Evolutionary conservation across 2,113 vertebrate species (phyloP), one percentile per base, ranked within the genome.

Genomic region (Apodemus sylvaticus): DNA sequence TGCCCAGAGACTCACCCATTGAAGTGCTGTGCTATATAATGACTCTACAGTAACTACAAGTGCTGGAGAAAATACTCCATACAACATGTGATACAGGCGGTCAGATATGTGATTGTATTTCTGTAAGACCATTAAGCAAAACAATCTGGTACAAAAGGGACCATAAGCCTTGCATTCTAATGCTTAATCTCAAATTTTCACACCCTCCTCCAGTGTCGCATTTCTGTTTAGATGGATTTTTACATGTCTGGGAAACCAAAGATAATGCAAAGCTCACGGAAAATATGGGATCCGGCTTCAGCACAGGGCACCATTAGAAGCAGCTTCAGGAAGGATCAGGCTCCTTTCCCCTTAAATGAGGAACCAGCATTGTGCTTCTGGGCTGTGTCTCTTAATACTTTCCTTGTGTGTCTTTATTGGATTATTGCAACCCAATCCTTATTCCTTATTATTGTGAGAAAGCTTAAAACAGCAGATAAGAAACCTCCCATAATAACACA

Each of bases 381-480:
- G 66, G 86, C 91, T 94, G 17, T 51, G 26, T 85, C 86, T 97
- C 93, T 92, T 94, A 96, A 92, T 74, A 51, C 85, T 77, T 87
- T 10, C 45, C 76, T 89, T 91, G 78, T 83, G 74, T 97, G 94
- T 51, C 7, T 66, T 95, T 94, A 97, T 17, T 97, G 92, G 94
- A 96, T 96, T 96, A 96, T 13, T 85, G 87, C 74, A 97, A 93
- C 53, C 16, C 86, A 96, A 85, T 94, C 87, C 70, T 96, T 79
- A 92, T 34, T 90, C 20, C 68, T 92, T 93, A 81, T 82, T 95
- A 89, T 51, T 76, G n/a, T 3, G 71, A 88, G 79, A 95, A 94
- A 97, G 89, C 90, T 95, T 96, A 81, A 95, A 90, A 90, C 31
- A 92, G 64, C 68, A 95, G 73, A 94, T 82, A 93, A 96, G 70